A percentile compares a stretch with the other conserved stretches of the same genome.
phyloP scores from a whole-genome alignment of 2,888 invertebrate genomes.

The Furcula furcula region DNA sequence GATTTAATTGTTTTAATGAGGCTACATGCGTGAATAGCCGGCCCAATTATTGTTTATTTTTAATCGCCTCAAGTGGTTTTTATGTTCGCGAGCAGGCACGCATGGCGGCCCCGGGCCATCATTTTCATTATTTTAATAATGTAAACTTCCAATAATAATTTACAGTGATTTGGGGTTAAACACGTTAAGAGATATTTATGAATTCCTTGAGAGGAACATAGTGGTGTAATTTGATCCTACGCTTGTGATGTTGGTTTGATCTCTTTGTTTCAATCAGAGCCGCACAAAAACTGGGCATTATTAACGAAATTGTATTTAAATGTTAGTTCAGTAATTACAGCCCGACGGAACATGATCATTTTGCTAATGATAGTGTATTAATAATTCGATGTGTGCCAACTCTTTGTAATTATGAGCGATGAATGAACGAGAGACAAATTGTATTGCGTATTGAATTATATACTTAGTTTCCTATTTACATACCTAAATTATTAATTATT shows the following conservation, averaged over 20 bases:
- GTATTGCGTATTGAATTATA: too few relatives aligned
- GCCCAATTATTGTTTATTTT: constrained; percentile 82
- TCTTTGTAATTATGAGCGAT: background rate
- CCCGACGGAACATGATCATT: background rate
- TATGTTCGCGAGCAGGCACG: constrained; percentile 78
- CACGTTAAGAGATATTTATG: constrained; percentile 79
- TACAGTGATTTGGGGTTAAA: constrained; percentile 81
- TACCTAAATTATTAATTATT: too few relatives aligned
- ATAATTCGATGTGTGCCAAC: background rate
- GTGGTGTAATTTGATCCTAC: constrained; percentile 68
- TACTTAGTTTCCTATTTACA: too few relatives aligned
- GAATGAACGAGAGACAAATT: too few relatives aligned
- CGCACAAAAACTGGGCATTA: background rate
- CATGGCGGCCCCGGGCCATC: constrained; percentile 75
- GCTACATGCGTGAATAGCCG: constrained; percentile 80
- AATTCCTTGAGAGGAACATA: constrained; percentile 61
- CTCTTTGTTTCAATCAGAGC: constrained; percentile 40
- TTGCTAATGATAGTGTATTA: background rate
- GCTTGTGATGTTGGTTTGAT: constrained; percentile 44
- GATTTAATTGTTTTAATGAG: constrained; percentile 83
- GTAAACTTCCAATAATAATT: constrained; percentile 82
- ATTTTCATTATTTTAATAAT: constrained; percentile 83
- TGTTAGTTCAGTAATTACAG: constrained; percentile 5
- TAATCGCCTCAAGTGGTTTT: constrained; percentile 81
- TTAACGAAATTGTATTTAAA: constrained; percentile 6